Conservation (phyloP, 2,797 vertebrate species). For the Galago senegalensis region DNA sequence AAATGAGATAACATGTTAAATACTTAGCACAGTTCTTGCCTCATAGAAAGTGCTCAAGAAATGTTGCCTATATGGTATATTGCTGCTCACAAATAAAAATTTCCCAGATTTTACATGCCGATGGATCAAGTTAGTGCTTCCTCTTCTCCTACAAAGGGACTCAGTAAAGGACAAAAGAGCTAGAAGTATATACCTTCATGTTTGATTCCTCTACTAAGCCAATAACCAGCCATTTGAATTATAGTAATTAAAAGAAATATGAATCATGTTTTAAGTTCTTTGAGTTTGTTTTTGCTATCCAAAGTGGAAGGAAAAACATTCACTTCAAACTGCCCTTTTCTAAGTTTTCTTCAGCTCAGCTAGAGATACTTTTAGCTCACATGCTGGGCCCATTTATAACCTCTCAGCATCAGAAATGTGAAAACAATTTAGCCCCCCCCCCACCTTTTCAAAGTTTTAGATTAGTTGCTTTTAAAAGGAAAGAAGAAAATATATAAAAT, state of each 20-base stretch:
- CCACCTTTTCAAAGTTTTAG: constrained; percentile 49
- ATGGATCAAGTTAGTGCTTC: constrained; percentile 19
- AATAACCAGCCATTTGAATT: constrained; percentile 52
- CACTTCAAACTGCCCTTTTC: constrained; percentile 4
- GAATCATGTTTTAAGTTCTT: neutral
- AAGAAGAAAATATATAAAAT: constrained; percentile 31
- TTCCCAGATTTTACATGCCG: constrained; percentile 21
- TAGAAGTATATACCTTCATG: neutral
- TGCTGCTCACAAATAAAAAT: constrained; percentile 56
- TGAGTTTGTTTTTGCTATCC: constrained; percentile 32
- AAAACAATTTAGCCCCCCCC: constrained; percentile 6
- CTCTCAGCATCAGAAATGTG: constrained; percentile 43
- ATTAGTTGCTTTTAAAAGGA: neutral
- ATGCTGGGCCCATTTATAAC: neutral
- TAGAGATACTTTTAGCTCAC: constrained; percentile 21
- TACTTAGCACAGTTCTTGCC: constrained; percentile 45
- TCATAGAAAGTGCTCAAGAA: constrained; percentile 44
- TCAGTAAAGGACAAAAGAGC: constrained; percentile 17
- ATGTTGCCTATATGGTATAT: constrained; percentile 5
- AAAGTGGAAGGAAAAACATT: constrained; percentile 46
- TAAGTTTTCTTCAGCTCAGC: neutral
- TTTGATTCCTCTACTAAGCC: constrained; percentile 5
- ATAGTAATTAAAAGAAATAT: constrained; percentile 49
- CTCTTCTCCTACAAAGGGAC: constrained; percentile 22
- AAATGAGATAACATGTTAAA: constrained; percentile 39